Conservation (phyloP, 2,888 invertebrate genomes). For the Horisme vitalbata region DNA sequence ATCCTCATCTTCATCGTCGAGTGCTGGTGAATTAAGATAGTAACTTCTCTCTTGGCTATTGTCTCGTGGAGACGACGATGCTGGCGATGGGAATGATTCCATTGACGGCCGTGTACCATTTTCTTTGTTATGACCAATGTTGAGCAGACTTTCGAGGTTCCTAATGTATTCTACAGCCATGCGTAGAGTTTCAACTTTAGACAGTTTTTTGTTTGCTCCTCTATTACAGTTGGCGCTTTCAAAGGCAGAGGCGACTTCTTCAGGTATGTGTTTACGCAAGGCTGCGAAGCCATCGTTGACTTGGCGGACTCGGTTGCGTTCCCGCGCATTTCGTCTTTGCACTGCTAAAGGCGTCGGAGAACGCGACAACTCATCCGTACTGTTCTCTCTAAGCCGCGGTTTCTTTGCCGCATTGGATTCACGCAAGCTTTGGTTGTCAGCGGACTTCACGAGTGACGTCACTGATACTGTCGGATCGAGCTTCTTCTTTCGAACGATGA, state of each 20-base stretch:
- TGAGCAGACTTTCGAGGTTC: slow-evolving; percentile 89
- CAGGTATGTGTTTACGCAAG: slow-evolving; percentile 93
- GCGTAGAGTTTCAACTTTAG: slow-evolving; percentile 93
- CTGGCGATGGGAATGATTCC: slow-evolving; percentile 78
- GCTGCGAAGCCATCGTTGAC: slow-evolving; percentile 95
- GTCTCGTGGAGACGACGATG: slow-evolving; percentile 76
- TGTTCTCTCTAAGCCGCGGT: slow-evolving; percentile 67
- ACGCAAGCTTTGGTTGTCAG: no score
- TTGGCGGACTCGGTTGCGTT: slow-evolving; percentile 95
- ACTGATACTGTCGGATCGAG: slow-evolving; percentile 69
- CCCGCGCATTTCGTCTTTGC: slow-evolving; percentile 94
- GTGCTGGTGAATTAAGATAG: slow-evolving; percentile 68
- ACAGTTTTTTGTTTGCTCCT: slow-evolving; percentile 89
- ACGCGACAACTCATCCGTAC: slow-evolving; percentile 68
- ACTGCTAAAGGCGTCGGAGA: slow-evolving; percentile 91
- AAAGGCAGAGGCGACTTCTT: slow-evolving; percentile 88
- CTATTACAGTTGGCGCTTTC: slow-evolving; percentile 85
- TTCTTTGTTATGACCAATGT: slow-evolving; percentile 85
- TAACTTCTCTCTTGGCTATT: slow-evolving; percentile 70
- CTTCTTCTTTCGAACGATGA: slow-evolving; percentile 81
- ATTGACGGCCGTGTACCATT: slow-evolving; percentile 64
- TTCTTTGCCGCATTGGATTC: slow-evolving; percentile 59
- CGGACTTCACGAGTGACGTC: slow-evolving; percentile 68
- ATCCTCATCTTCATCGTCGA: slow-evolving; percentile 77
- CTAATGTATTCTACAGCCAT: slow-evolving; percentile 96